phyloP scores from a whole-genome alignment of 1,140 invertebrate species.

The Brachionus koreanus region DNA sequence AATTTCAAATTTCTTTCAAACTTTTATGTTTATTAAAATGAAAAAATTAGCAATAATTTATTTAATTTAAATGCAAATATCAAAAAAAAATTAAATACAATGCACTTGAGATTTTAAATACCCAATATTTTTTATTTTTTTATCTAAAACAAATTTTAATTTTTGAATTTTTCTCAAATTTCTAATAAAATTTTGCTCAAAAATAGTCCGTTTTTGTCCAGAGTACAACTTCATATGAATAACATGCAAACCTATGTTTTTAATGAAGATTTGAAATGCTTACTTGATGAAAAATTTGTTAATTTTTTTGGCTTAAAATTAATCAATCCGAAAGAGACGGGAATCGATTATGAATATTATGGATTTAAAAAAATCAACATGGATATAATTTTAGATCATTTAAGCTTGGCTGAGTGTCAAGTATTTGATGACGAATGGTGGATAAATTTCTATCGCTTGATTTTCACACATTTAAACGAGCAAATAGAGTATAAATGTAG shows the following conservation, averaged over 20 bases:
- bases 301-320: not conserved
- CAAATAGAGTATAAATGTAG: not conserved
- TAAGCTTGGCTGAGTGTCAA: not conserved
- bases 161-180: no score
- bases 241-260: not conserved
- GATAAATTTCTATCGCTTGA: not conserved
- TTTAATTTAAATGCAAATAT: no score
- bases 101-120: no score
- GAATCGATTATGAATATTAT: conserved; percentile 10
- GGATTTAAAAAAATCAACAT: not conserved
- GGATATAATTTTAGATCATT: not conserved
- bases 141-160: no score
- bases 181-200: no score
- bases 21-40: no score
- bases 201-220: no score
- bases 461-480: not conserved
- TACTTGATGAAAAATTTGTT: not conserved
- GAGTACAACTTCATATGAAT: no score
- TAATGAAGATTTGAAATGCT: not conserved
- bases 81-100: no score
- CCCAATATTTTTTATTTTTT: no score
- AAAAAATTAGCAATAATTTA: no score
- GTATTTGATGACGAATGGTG: conserved; percentile 3
- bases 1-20: no score
- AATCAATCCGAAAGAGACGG: not conserved